These are phyloP conservation scores for Trichonephila inaurata DNA, from an alignment of 1,140 invertebrate genomes.

Conservation along the genomic window DNA sequence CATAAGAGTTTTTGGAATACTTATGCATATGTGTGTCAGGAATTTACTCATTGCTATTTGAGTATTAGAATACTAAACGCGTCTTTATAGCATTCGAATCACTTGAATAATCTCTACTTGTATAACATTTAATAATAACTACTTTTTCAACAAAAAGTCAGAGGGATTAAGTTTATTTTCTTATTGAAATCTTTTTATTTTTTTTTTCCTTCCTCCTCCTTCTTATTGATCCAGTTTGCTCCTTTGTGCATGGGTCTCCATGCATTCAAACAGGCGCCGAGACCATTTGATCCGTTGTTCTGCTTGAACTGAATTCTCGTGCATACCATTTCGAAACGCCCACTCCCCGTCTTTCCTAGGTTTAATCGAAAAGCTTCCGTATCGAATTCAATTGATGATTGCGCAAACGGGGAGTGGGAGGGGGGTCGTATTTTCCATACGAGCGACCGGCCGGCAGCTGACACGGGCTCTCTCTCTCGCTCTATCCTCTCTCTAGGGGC, in stretches of 20 bases:
- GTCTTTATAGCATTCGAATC: no score
- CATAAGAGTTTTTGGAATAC: no score
- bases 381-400: constrained; percentile 61
- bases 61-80: no score
- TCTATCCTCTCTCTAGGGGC: background rate
- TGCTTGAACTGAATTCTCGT: constrained; percentile 17
- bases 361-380: constrained; percentile 44
- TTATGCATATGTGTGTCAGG: no score
- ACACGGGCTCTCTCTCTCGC: background rate
- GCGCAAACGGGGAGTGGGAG: background rate
- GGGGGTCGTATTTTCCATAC: background rate
- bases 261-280: background rate
- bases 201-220: background rate
- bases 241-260: background rate
- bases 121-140: no score
- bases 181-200: background rate
- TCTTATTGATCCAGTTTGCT: background rate
- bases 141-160: background rate
- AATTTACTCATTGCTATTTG: no score
- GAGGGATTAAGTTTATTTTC: background rate
- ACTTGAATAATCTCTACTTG: no score
- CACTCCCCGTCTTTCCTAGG: background rate
- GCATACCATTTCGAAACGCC: constrained; percentile 20
- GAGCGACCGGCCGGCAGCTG: constrained; percentile 27
- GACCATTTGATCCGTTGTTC: constrained; percentile 34